Evolutionary conservation across 1,140 invertebrate genomes (phyloP), one percentile per base, ranked within the genome.

Genomic region (Mizuhopecten yessoensis): DNA sequence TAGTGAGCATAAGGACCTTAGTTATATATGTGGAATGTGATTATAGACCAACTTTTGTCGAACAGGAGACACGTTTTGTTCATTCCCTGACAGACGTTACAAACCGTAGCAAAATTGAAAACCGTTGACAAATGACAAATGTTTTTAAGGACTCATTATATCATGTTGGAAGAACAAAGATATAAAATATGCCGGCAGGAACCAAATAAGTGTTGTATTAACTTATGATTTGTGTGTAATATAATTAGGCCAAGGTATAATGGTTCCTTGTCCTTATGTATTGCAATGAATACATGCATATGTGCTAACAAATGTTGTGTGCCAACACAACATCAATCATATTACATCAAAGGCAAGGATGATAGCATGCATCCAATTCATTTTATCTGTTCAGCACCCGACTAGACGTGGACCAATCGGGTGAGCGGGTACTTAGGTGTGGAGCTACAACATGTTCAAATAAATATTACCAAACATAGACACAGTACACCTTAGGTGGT

Each of bases 321-420:
- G 57, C 57, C 5, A 75, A 9, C 57, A 29, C n/a, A 3, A 29
- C 3, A 75, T 75, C n/a, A 5, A 75, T 75, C 57, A 75, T 1
- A 75, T 29, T 75, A 75, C 57, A 29, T 75, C 57, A 75, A 75
- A 75, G 57, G 57, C 3, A n/a, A 29, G 23, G 57, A 11, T 75
- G 57, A 75, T n/a, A 75, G 57, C 57, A n/a, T 75, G 57, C n/a
- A 75, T 75, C 57, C 57, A 75, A 75, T 75, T 29, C 45, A 49
- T 49, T 49, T 49, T 2, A 49, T 49, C 45, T 75, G 5, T 75
- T 75, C 57, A 29, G 11, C 23, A 29, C 57, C 5, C 5, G 23
- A 75, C 57, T 75, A 5, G 45, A 49, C 45, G 1, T 15, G 1
- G 5, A 75, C 57, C 57, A 75, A 75, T 75, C 57, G 23, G 57